These are phyloP conservation scores for Tetropium fuscum DNA, from an alignment of 2,888 invertebrate genomes.

Conservation along the genomic window DNA sequence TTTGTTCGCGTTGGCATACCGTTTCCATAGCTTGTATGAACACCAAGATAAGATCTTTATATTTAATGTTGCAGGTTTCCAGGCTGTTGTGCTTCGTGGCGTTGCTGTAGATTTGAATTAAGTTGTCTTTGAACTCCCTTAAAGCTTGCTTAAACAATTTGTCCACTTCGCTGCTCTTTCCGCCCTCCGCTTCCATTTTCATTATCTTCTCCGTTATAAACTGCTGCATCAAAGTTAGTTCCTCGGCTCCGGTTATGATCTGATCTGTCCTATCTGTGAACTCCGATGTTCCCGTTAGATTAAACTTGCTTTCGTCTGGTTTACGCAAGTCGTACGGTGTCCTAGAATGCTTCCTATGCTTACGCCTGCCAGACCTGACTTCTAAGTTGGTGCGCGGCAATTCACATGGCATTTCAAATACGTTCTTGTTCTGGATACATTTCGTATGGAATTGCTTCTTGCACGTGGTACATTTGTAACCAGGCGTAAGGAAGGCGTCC, in stretches of 20 bases:
- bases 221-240: constrained; percentile 90
- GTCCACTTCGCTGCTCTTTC: constrained; percentile 86
- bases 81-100: constrained; percentile 82
- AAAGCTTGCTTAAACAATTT: constrained; percentile 92
- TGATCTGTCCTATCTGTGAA: constrained; percentile 93
- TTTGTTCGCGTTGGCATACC: constrained; percentile 79
- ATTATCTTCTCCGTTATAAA: constrained; percentile 94
- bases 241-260: constrained; percentile 83
- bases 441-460: constrained; percentile 90
- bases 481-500: constrained; percentile 84
- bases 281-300: constrained; percentile 87
- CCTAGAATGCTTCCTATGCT: constrained; percentile 73
- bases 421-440: constrained; percentile 87
- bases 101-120: constrained; percentile 90
- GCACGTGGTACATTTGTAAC: constrained; percentile 85
- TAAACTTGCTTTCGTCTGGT: constrained; percentile 77
- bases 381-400: constrained; percentile 60
- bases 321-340: constrained; percentile 70
- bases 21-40: constrained; percentile 92
- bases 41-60: constrained; percentile 92
- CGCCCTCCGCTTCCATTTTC: constrained; percentile 76
- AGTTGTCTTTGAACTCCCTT: constrained; percentile 91
- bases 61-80: constrained; percentile 79
- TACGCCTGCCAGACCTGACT: constrained; percentile 70
- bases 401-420: constrained; percentile 79